Base-by-base conservation (phyloP, 2,888 invertebrate genomes). In the Parnassius apollo region DNA sequence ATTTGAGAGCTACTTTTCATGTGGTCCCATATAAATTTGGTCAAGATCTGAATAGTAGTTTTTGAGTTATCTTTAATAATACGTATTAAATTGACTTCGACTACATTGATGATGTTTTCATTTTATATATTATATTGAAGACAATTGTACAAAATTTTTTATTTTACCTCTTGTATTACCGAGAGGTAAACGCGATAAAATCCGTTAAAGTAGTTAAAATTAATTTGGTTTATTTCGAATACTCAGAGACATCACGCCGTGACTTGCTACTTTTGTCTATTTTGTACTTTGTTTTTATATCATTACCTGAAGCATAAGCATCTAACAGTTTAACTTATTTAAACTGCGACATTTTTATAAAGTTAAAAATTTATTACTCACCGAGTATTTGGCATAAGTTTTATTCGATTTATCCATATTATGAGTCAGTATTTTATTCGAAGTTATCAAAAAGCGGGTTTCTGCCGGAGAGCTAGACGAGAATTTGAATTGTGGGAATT, bases 381-480 rank as follows among this genome's bases (percentile, higher is more conserved):
- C 91, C 91, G 91, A 91, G 91, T 88, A 91, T 91, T 91, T 86
- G 88, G 89, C 89, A 86, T 80, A 90, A 90, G 91, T 91, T 91
- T 87, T 90, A 89, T 86, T 89, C 83, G 77, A 83, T 76, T 88
- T 85, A 91, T 89, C 87, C 88, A 89, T 91, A 91, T 83, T 86
- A 87, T 88, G 89, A 91, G 90, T 90, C 90, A 91, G 90, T 91
- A 90, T 91, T 88, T 85, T 86, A 90, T 88, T 85, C 83, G 82
- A 88, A 83, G 80, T 87, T 82, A 81, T 75, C 75, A 75, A 71
- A 86, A 83, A 83, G 83, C 71, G 62, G 75, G 85, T 88, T 85
- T 82, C 77, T 84, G 86, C 85, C 75, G 83, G 74, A 85, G 88
- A 86, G 86, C 84, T 88, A 79, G 76, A 72, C 78, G 83, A 83